phyloP scores from a whole-genome alignment of 2,113 vertebrate species.

The Cathartes aura region DNA sequence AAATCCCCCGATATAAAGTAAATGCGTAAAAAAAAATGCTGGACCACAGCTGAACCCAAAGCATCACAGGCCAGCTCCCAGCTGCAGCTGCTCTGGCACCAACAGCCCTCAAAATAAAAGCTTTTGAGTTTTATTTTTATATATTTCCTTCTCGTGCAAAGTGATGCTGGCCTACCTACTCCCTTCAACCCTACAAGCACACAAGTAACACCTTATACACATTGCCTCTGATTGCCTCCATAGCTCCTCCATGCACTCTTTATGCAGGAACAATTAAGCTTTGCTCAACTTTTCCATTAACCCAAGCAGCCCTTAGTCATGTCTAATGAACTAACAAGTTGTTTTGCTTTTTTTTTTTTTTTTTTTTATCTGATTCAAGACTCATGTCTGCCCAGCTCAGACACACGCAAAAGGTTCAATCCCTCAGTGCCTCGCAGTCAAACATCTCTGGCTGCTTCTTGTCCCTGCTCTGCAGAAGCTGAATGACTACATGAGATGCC shows the following conservation, averaged over 20 bases:
- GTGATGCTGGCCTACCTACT: neutral
- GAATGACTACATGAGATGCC: neutral
- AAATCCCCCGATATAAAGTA: neutral
- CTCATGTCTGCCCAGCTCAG: neutral
- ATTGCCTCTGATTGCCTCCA: neutral
- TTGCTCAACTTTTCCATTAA: constrained; percentile 15
- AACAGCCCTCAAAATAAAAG: neutral
- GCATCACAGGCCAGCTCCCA: neutral
- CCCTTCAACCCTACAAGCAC: neutral
- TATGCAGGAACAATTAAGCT: neutral
- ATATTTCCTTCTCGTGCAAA: neutral
- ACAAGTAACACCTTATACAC: neutral
- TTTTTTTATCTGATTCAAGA: neutral
- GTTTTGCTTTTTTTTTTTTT: neutral
- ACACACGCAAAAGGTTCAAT: neutral
- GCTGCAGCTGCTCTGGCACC: neutral
- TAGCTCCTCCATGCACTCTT: neutral
- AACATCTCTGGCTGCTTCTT: neutral
- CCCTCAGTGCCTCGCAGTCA: neutral
- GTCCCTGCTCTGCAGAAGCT: neutral
- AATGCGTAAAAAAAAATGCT: neutral
- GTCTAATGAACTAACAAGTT: neutral
- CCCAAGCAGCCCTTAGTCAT: neutral
- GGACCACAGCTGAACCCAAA: neutral
- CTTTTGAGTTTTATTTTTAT: neutral